These are phyloP conservation scores for Ardeotis arabs DNA, from an alignment of 2,113 vertebrate genomes.

Conservation along the genomic window DNA sequence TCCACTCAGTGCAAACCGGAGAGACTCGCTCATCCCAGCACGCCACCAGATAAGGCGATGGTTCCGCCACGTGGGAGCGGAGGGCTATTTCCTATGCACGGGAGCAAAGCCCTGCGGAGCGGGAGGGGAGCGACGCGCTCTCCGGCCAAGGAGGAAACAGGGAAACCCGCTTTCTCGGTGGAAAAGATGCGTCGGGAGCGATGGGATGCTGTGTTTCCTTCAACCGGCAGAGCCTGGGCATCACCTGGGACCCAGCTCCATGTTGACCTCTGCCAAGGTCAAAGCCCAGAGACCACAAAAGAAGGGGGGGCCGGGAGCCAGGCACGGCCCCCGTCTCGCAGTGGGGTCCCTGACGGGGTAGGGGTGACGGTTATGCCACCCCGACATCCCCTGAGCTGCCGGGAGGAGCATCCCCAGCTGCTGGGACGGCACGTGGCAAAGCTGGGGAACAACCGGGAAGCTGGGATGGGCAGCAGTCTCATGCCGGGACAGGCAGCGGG, in stretches of 20 bases:
- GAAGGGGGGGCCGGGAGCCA: rapidly evolving
- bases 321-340: rapidly evolving
- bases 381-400: background rate
- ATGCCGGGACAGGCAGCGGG: background rate
- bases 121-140: rapidly evolving
- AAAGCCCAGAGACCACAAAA: background rate
- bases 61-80: background rate
- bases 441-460: rapidly evolving
- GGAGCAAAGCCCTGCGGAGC: background rate
- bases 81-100: background rate
- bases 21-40: background rate
- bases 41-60: background rate
- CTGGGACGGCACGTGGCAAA: background rate
- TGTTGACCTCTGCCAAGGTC: slow-evolving; percentile 59
- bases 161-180: background rate
- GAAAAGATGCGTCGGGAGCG: background rate
- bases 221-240: rapidly evolving
- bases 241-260: background rate
- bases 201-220: rapidly evolving
- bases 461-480: background rate
- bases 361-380: background rate
- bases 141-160: background rate
- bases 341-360: rapidly evolving
- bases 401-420: background rate
- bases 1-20: background rate